Evolutionary conservation across 2,797 vertebrate species (phyloP), one percentile per base, ranked within the genome.

Genomic region (Luscinia megarhynchos): DNA sequence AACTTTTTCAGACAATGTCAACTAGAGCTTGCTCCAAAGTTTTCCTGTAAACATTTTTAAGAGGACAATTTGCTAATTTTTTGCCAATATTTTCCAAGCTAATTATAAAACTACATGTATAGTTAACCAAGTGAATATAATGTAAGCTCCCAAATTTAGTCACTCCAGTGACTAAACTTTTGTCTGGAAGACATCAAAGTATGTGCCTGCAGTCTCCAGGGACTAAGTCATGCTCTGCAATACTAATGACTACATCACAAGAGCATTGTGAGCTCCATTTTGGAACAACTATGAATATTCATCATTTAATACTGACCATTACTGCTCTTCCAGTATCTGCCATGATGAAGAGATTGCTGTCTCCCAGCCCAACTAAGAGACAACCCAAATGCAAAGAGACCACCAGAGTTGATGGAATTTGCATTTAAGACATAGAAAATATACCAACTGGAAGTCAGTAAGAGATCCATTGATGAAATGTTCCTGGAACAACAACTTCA

Each of bases 111-210:
- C 74, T 89, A 29, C 12, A 88, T 26, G 17, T 45, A 53, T 15
- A 67, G 34, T 62, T 32, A 68, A 91, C 15, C 36, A 51, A 94
- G 40, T 36, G 58, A 88, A 77, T 63, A 63, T 40, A 94, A 80
- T 22, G 38, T 45, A 76, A 67, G 57, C 53, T 93, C 88, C 45
- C 93, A 90, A 75, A 95, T 89, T 89, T 81, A 94, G 89, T 93
- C 89, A 96, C 58, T 85, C 50, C 63, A 93, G 34, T 87, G 80
- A 92, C 93, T 94, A 75, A 92, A 93, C 70, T 88, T 92, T 57
- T 69, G 91, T 89, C 96, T 96, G 89, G 87, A 93, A 91, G 82
- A 92, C 76, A 91, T 95, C 76, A 91, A 94, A 96, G 92, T 92
- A 66, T 36, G 48, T 74, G 58, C 67, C 82, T 86, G 9, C 84